A percentile compares a stretch with the other conserved stretches of the same genome.
Conservation (phyloP, 2,113 vertebrate genomes). For the Rhipidura dahli region DNA sequence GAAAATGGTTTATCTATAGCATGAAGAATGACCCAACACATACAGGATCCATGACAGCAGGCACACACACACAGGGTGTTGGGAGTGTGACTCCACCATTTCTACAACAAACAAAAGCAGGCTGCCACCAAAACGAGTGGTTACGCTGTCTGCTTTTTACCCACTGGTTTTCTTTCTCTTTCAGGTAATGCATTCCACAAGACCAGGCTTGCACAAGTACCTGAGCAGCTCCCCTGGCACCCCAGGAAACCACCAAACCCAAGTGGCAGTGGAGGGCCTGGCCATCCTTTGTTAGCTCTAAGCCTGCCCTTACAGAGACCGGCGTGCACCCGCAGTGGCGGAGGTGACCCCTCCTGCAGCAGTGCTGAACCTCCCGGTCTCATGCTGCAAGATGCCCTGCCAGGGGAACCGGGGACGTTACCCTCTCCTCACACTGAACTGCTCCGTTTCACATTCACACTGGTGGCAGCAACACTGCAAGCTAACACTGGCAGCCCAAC, state of each 20-base stretch:
- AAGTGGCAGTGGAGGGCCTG: background rate
- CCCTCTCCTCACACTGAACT: background rate
- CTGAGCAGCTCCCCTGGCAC: background rate
- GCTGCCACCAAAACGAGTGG: background rate
- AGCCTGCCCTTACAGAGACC: background rate
- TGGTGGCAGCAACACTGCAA: background rate
- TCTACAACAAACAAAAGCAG: background rate
- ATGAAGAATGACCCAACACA: background rate
- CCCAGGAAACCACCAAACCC: background rate
- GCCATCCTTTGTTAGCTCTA: background rate
- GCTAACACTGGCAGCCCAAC: background rate
- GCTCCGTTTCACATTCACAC: background rate
- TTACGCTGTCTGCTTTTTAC: background rate
- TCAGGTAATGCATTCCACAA: background rate
- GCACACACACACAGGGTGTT: background rate
- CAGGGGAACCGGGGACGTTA: background rate
- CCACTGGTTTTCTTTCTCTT: background rate
- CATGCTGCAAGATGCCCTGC: background rate
- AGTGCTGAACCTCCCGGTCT: accelerated
- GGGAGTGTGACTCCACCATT: background rate
- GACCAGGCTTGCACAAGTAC: background rate
- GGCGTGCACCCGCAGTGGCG: accelerated
- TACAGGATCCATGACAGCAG: background rate
- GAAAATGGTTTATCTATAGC: background rate
- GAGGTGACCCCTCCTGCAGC: background rate